Evolutionary conservation across 92 coral and sea anemone species (phyloP).

Genomic region (Epizoanthus illoricatus): DNA sequence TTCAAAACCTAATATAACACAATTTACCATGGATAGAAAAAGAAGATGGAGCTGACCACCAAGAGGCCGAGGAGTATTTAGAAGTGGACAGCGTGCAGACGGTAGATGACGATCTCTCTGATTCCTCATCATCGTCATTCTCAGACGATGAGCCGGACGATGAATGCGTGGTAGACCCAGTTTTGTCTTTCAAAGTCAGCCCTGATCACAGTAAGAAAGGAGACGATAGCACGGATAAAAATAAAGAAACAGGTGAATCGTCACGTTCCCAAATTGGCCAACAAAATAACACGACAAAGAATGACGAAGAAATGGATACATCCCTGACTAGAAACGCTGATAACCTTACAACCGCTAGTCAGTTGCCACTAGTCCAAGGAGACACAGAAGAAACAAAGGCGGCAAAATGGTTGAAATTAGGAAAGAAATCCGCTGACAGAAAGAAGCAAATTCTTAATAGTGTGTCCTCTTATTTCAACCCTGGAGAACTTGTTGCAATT

Average conservation of each 20-base stretch:
- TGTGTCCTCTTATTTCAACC: slow-evolving; percentile 65
- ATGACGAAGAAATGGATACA: not conserved
- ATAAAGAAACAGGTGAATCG: not conserved
- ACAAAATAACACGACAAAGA: not conserved
- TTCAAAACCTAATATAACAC: not conserved
- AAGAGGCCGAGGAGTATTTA: not conserved
- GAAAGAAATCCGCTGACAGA: not conserved
- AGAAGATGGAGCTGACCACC: not conserved
- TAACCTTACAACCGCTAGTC: not conserved
- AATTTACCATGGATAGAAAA: not conserved
- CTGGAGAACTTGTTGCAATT: slow-evolving; percentile 66
- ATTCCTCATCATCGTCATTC: not conserved
- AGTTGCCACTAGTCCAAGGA: slow-evolving; percentile 16
- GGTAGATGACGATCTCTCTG: not conserved
- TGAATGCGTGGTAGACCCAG: not conserved
- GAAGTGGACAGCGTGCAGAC: slow-evolving; percentile 7
- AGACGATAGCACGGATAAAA: too few species aligned
- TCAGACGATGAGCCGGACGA: slow-evolving; percentile 19
- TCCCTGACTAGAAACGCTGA: not conserved
- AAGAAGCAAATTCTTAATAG: slow-evolving; percentile 55
- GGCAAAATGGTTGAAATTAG: not conserved
- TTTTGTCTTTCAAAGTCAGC: not conserved
- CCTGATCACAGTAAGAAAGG: not conserved
- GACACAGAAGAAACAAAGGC: not conserved
- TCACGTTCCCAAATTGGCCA: not conserved